phyloP scores from a whole-genome alignment of 2,113 vertebrate genomes.

The Pelmatolapia mariae region DNA sequence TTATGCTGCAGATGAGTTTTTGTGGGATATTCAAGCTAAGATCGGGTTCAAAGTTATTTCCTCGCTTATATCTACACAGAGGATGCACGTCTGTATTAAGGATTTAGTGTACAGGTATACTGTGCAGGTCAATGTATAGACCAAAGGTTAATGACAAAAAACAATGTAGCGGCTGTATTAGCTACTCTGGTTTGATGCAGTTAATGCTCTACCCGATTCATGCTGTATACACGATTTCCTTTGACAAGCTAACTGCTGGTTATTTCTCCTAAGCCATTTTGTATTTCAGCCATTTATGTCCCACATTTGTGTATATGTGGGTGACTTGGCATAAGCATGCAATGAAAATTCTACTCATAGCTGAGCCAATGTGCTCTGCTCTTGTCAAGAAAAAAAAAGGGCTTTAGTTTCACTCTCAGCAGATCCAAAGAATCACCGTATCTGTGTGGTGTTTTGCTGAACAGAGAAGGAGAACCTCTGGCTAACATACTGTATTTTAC shows the following conservation, averaged over 20 bases:
- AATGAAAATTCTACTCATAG: constrained; percentile 7
- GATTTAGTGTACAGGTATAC: neutral
- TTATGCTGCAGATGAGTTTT: neutral
- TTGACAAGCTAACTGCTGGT: neutral
- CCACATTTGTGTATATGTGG: neutral
- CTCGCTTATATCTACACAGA: neutral
- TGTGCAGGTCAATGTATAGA: neutral
- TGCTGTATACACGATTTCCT: neutral
- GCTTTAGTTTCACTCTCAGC: constrained; percentile 26
- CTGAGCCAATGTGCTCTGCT: neutral
- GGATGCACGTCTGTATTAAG: neutral
- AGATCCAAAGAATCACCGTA: neutral
- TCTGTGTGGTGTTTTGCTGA: constrained; percentile 3
- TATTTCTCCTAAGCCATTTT: neutral
- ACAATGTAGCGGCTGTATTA: neutral
- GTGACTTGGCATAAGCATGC: neutral
- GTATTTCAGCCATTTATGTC: neutral
- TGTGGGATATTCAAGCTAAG: neutral
- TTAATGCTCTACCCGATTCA: neutral
- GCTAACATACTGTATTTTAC: constrained; percentile 25
- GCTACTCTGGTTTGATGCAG: neutral
- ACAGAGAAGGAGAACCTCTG: constrained; percentile 1
- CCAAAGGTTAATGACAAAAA: neutral
- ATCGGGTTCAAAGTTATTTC: neutral
- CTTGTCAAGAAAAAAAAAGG: constrained; percentile 17